Evolutionary conservation across 2,888 invertebrate species (phyloP).

Genomic region (Troides helena): DNA sequence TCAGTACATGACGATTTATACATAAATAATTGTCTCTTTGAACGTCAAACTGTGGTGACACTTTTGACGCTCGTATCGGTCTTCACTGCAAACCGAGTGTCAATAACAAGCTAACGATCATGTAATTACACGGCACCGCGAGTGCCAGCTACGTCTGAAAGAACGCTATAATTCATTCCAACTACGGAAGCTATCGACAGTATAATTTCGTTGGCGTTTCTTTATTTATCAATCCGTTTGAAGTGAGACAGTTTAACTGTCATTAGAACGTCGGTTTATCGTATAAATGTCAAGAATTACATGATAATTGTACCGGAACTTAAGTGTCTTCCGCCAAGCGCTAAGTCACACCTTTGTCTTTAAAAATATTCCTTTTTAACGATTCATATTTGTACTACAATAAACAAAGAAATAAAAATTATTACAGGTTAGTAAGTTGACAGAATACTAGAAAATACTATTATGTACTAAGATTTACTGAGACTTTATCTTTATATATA

Average conservation of each 20-base stretch:
- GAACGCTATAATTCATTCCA: conserved; percentile 19
- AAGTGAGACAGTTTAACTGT: conserved; percentile 18
- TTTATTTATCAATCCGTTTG: conserved; percentile 23
- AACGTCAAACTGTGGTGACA: conserved; percentile 17
- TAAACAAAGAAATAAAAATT: too few relatives aligned
- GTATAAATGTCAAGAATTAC: conserved; percentile 6
- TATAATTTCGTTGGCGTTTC: conserved; percentile 20
- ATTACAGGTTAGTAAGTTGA: too few relatives aligned
- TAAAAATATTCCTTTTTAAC: neutral
- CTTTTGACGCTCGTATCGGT: conserved; percentile 13
- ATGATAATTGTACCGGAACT: neutral
- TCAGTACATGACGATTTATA: too few relatives aligned
- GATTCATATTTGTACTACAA: too few relatives aligned
- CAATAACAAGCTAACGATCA: conserved; percentile 21
- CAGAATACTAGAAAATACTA: too few relatives aligned
- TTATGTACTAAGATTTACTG: too few relatives aligned
- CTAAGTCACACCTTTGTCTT: conserved; percentile 3
- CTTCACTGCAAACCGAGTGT: neutral
- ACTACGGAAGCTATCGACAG: conserved; percentile 6
- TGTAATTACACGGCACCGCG: conserved; percentile 26
- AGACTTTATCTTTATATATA: too few relatives aligned
- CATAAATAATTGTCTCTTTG: conserved; percentile 10
- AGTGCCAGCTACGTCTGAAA: conserved; percentile 19
- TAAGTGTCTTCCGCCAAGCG: neutral
- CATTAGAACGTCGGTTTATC: conserved; percentile 17